Evolutionary conservation across 2,888 invertebrate species (phyloP).

Genomic region (Nasonia oneida): DNA sequence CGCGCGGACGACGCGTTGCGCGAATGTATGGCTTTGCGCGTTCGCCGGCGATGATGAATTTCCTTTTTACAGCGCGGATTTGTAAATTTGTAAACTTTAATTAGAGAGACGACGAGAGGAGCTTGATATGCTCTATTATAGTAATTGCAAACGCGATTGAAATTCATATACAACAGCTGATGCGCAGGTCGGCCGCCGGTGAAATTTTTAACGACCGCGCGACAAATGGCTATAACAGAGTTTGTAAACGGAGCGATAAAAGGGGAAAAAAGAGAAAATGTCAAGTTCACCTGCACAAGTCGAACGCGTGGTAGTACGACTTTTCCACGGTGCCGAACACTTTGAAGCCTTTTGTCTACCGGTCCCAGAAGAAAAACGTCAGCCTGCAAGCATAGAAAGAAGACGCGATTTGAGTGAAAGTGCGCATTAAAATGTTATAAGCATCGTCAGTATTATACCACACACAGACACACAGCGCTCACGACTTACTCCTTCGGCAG

Average conservation of each 20-base stretch:
- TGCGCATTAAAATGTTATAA: constrained; percentile 12
- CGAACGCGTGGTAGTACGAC: constrained; percentile 82
- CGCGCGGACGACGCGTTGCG: constrained; percentile 20
- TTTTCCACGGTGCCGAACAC: constrained; percentile 85
- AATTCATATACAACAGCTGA: not conserved
- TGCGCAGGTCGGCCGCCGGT: not conserved
- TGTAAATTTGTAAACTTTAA: constrained; percentile 37
- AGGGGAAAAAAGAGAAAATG: constrained; percentile 57
- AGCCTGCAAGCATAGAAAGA: constrained; percentile 80
- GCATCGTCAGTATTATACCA: not conserved
- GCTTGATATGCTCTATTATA: not conserved
- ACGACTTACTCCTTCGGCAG: constrained; percentile 15
- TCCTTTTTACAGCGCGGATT: constrained; percentile 15
- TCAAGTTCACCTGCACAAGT: constrained; percentile 81
- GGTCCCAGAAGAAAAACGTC: constrained; percentile 78
- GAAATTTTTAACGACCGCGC: constrained; percentile 36
- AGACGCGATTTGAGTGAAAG: constrained; percentile 31
- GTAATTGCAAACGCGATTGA: not conserved
- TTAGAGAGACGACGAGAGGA: constrained; percentile 17
- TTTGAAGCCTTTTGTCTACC: constrained; percentile 83
- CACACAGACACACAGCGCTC: constrained; percentile 8
- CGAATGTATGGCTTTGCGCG: not conserved
- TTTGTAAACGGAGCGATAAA: constrained; percentile 46
- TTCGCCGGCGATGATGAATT: constrained; percentile 35
- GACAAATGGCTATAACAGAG: constrained; percentile 13